Evolutionary conservation across 92 coral and sea anemone genomes (phyloP).

Genomic region (Meandrina meandrites): DNA sequence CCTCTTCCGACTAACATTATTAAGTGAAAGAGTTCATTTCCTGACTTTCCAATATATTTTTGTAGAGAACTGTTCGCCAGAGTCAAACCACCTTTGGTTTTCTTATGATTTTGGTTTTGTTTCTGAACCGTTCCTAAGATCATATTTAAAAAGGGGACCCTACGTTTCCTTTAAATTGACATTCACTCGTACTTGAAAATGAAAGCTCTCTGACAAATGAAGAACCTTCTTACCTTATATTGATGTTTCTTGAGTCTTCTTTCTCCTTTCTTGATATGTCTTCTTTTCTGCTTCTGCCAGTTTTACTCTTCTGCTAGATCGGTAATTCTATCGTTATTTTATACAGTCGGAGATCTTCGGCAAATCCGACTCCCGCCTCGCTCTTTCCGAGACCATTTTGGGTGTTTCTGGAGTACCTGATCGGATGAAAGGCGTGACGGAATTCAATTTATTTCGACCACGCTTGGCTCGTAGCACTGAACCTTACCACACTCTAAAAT

Average conservation of each 20-base stretch:
- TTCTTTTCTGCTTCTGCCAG: not conserved
- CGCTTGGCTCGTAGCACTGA: not conserved
- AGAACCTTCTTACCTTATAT: not conserved
- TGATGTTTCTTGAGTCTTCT: not conserved
- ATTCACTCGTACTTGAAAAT: not conserved
- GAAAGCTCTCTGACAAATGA: not conserved
- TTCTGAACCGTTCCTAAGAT: too few species aligned
- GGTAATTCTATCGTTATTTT: not conserved
- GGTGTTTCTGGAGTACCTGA: conserved; percentile 3
- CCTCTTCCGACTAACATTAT: not conserved
- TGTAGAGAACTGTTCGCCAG: too few species aligned
- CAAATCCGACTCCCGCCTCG: conserved; percentile 12
- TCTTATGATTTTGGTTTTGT: not conserved
- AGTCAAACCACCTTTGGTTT: not conserved
- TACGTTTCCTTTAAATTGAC: too few species aligned
- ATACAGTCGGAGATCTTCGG: not conserved
- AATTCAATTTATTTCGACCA: conserved; percentile 13
- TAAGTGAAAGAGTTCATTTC: not conserved
- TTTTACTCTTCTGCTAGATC: not conserved
- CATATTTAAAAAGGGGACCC: not conserved
- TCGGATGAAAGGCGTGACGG: conserved; percentile 29
- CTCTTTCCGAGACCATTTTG: conserved; percentile 11
- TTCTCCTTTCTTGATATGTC: not conserved
- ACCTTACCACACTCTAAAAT: not conserved
- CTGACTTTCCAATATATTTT: not conserved